Conservation (phyloP, 2,888 invertebrate genomes). For the Aricia artaxerxes region DNA sequence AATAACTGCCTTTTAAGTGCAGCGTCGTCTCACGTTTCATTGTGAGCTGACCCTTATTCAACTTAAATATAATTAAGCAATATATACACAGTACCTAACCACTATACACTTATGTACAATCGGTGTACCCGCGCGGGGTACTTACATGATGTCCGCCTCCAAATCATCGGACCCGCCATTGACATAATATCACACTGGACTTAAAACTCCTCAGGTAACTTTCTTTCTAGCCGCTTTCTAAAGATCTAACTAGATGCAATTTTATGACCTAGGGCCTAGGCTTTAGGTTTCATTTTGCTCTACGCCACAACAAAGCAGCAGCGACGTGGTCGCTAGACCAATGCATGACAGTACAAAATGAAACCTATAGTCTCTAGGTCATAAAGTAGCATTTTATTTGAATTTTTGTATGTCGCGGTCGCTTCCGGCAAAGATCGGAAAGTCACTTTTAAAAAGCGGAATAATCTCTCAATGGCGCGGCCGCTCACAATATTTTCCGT, state of each 20-base stretch:
- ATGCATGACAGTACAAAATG: too few species aligned
- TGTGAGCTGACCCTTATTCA: background rate
- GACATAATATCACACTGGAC: background rate
- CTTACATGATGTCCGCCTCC: background rate
- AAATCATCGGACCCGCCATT: background rate
- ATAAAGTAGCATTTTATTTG: too few species aligned
- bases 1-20: background rate
- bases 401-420: too few species aligned
- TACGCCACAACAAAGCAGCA: too few species aligned
- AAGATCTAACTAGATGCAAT: too few species aligned
- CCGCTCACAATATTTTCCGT: constrained; percentile 1
- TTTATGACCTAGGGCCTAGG: too few species aligned
- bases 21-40: background rate
- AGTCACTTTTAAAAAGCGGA: background rate
- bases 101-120: constrained; percentile 27
- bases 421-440: too few species aligned
- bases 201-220: background rate
- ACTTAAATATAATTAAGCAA: constrained; percentile 32
- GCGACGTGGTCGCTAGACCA: too few species aligned
- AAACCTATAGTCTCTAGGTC: too few species aligned
- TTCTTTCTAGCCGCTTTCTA: too few species aligned
- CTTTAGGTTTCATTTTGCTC: too few species aligned
- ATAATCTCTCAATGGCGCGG: background rate
- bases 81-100: constrained; percentile 32
- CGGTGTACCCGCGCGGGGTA: constrained; percentile 3